phyloP scores from a whole-genome alignment of 2,797 vertebrate species.

The Petrocephalus schoutedeni region DNA sequence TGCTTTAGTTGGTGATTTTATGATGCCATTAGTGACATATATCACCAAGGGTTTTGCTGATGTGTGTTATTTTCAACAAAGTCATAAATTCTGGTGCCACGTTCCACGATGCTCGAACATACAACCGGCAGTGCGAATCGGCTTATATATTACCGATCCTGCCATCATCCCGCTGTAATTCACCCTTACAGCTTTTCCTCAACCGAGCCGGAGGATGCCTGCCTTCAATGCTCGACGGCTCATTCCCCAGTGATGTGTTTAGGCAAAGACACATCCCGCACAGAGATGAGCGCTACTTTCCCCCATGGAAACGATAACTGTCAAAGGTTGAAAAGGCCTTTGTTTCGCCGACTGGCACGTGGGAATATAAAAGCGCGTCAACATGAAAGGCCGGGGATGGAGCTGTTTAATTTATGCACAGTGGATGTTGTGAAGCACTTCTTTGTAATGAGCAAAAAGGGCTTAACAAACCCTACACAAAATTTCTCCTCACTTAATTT shows the following conservation, averaged over 20 bases:
- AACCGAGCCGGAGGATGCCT: not conserved
- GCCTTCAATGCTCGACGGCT: not conserved
- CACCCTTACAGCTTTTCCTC: not conserved
- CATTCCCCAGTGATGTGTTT: not conserved
- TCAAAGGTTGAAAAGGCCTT: slow-evolving; percentile 14
- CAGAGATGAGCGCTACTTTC: not conserved
- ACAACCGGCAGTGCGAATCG: not conserved
- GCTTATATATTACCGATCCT: not conserved
- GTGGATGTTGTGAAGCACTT: not conserved
- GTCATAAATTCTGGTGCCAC: not conserved
- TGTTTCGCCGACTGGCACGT: not conserved
- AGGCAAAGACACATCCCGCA: not conserved
- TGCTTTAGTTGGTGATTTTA: not conserved
- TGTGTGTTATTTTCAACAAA: not conserved
- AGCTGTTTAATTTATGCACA: slow-evolving; percentile 5
- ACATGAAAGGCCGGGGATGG: not conserved
- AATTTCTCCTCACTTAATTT: not conserved
- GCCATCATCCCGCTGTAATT: not conserved
- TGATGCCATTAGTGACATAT: not conserved
- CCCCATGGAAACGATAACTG: slow-evolving; percentile 3
- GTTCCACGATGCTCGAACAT: not conserved
- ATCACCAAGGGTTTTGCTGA: not conserved
- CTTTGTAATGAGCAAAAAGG: slow-evolving; percentile 1
- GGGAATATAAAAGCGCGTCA: not conserved
- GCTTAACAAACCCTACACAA: not conserved